Evolutionary conservation across 2,797 vertebrate genomes (phyloP).

Genomic region (Intellagama lesueurii): DNA sequence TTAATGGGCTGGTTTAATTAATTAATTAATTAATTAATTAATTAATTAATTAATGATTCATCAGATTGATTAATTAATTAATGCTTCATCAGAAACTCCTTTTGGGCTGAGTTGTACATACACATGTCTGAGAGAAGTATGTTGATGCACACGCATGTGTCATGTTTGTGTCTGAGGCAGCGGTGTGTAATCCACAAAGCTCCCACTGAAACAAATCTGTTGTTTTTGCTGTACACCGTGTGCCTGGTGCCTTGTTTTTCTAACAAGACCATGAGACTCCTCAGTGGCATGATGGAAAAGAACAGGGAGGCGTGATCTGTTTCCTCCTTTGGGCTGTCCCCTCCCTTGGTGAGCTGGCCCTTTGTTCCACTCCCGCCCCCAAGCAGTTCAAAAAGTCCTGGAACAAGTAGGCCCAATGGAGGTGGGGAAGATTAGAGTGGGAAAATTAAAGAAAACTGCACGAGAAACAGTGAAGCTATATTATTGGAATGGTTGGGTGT

Average conservation of each 20-base stretch:
- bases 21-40: too few relatives aligned
- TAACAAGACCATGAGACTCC: background rate
- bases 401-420: background rate
- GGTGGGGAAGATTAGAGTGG: background rate
- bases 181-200: too few relatives aligned
- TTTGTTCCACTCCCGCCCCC: background rate
- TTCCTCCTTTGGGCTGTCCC: conserved; percentile 1
- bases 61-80: too few relatives aligned
- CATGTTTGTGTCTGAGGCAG: too few relatives aligned
- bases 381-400: background rate
- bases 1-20: too few relatives aligned
- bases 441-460: too few relatives aligned
- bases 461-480: background rate
- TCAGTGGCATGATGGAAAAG: conserved; percentile 15
- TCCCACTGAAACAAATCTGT: too few relatives aligned
- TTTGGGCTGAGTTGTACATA: background rate
- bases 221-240: background rate
- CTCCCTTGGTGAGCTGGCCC: background rate
- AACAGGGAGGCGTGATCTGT: conserved; percentile 1
- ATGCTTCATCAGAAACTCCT: background rate
- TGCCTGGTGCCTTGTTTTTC: background rate
- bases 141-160: background rate
- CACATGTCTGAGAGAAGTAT: background rate
- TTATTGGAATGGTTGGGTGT: background rate
- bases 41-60: too few relatives aligned